Conservation (phyloP, 2,113 vertebrate species). For the Stictonetta naevosa region DNA sequence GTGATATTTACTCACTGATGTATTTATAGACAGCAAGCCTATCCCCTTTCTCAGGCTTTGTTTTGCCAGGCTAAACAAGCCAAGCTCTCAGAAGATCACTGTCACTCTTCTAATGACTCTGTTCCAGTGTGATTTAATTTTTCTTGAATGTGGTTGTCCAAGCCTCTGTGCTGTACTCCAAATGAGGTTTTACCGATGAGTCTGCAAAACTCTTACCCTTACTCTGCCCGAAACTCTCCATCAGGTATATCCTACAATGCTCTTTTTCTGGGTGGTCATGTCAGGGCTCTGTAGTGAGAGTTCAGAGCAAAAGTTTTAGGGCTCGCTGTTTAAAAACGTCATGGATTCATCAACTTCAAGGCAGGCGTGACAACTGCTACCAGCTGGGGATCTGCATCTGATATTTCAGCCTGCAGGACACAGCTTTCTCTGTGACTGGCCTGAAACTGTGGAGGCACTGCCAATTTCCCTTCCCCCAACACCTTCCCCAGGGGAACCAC, state of each 20-base stretch:
- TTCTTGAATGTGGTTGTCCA: neutral
- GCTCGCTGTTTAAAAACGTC: neutral
- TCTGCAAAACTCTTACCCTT: neutral
- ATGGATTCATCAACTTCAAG: conserved; percentile 8
- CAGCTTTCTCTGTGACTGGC: conserved; percentile 26
- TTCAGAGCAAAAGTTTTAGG: neutral
- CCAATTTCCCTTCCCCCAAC: conserved; percentile 51
- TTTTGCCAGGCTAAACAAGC: conserved; percentile 42
- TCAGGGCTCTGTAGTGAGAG: neutral
- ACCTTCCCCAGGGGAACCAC: neutral
- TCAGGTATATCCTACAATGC: neutral
- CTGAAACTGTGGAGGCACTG: neutral
- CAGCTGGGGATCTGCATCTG: conserved; percentile 42
- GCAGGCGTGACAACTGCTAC: conserved; percentile 19
- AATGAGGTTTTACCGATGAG: neutral
- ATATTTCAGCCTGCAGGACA: conserved; percentile 42
- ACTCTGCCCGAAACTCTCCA: neutral
- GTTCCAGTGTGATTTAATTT: neutral
- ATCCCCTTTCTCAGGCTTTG: conserved; percentile 12
- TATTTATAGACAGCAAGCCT: conserved; percentile 24
- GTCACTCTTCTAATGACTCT: conserved; percentile 17
- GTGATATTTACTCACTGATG: conserved; percentile 27
- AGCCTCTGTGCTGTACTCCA: neutral
- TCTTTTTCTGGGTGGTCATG: neutral
- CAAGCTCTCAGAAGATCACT: neutral